Conservation (phyloP, 1,140 invertebrate species). For the Choristoneura fumiferana region DNA sequence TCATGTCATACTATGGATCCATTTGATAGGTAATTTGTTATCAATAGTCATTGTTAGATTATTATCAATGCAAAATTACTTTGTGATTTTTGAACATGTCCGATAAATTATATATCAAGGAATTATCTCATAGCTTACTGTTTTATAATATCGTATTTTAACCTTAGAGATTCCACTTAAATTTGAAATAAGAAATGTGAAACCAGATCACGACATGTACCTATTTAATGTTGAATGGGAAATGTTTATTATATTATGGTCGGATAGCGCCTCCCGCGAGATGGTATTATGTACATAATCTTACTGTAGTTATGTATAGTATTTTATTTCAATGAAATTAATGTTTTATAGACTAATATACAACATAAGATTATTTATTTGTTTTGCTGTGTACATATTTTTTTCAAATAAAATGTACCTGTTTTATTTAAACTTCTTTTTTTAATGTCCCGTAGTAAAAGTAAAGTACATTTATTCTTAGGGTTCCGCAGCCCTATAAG, state of each 20-base stretch:
- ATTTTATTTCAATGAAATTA: constrained; percentile 77
- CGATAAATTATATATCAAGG: constrained; percentile 51
- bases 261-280: constrained; percentile 56
- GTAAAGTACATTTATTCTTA: too few relatives aligned
- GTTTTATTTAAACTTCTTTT: constrained; percentile 64
- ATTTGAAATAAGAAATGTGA: constrained; percentile 51
- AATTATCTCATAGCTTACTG: constrained; percentile 63
- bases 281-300: constrained; percentile 76
- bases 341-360: constrained; percentile 78
- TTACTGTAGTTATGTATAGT: constrained; percentile 76
- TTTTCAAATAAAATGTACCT: constrained; percentile 78
- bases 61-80: constrained; percentile 64
- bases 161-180: constrained; percentile 58
- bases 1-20: constrained; percentile 52
- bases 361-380: constrained; percentile 78
- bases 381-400: constrained; percentile 78
- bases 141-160: constrained; percentile 69
- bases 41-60: constrained; percentile 63
- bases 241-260: constrained; percentile 67
- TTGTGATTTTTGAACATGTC: constrained; percentile 61
- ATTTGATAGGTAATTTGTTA: constrained; percentile 70
- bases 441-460: constrained; percentile 25
- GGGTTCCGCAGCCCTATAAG: too few relatives aligned
- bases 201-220: constrained; percentile 58
- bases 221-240: constrained; percentile 63